Evolutionary conservation across 2,888 invertebrate species (phyloP), one percentile per base, ranked within the genome.

Genomic region (Unio delphinus): DNA sequence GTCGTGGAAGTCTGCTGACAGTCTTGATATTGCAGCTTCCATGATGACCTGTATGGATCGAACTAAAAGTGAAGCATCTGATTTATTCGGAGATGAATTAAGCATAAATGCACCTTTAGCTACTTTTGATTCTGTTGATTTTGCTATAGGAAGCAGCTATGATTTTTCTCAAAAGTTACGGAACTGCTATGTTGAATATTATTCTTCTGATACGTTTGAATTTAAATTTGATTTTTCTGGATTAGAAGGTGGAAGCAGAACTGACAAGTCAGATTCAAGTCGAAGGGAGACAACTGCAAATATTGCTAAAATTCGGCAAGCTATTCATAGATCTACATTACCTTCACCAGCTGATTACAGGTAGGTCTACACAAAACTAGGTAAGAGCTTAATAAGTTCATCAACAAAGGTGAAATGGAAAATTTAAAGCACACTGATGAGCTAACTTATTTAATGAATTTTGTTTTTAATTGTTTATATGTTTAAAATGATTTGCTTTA

Each of bases 1-100:
- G 69, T 85, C 84, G 30, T 80, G 83, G 81, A 83, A 83, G 71
- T 85, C 86, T 28, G 68, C 81, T 30, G 84, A 84, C 75, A 83
- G 84, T 73, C 73, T 84, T 69, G 81, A 84, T 70, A 74, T 74
- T 74, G 76, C 76, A 59, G 76, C 75, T 61, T 72, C 81, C 58
- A 74, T 83, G 74, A 72, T 72, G 56, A 81, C 78, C 34, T 79
- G 78, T 72, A 73, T 83, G 74, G 83, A 84, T 73, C 72, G 81
- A 55, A 78, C 80, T 57, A 80, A 79, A 69, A 83, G 83, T 72
- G 80, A 83, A 68, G 79, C 80, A 8, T 83, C 82, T 26, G 82
- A 83, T 59, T 76, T 82, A 60, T 75, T 81, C 73, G 78, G 79
- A 54, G 84, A 83, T 76, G 83, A 82, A 66, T 71, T 82, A 61